These are phyloP conservation scores for Tupiocoris notatus DNA, from an alignment of 2,888 invertebrate species.

Conservation along the genomic window DNA sequence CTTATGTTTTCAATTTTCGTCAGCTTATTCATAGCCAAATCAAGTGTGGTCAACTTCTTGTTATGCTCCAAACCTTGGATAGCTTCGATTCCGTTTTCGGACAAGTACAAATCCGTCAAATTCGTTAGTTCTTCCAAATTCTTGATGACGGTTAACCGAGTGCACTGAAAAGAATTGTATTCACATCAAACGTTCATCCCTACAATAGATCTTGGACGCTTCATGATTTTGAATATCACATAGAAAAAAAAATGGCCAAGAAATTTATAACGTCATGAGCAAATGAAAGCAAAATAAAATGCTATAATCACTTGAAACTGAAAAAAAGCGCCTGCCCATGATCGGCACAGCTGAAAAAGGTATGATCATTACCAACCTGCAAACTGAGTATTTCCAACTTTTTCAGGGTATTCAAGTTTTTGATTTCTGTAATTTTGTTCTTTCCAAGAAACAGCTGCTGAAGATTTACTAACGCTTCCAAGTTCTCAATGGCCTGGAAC, in stretches of 20 bases:
- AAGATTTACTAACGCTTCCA: constrained; percentile 72
- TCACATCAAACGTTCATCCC: no score
- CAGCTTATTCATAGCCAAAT: constrained; percentile 86
- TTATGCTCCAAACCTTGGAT: constrained; percentile 77
- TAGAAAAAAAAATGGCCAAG: not conserved
- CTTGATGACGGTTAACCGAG: constrained; percentile 83
- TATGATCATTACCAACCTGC: no score
- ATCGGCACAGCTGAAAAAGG: no score
- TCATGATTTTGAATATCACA: no score
- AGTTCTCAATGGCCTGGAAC: constrained; percentile 78
- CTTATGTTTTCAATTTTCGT: constrained; percentile 73
- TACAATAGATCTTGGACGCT: no score
- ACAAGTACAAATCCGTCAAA: constrained; percentile 85
- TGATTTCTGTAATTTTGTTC: constrained; percentile 88
- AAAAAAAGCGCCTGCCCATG: no score
- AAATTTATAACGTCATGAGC: not conserved
- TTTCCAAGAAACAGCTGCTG: constrained; percentile 85
- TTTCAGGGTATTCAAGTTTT: constrained; percentile 71
- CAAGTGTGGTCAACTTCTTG: constrained; percentile 75
- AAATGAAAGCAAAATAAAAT: no score
- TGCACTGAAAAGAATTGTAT: constrained; percentile 62
- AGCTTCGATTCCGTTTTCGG: constrained; percentile 82
- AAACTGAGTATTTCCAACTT: constrained; percentile 79
- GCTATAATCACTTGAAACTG: no score
- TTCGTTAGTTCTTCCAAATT: constrained; percentile 72